Percentiles rank a stretch among this genome's conserved stretches.
phyloP scores from a whole-genome alignment of 2,797 vertebrate species.

The Neostethus bicornis region DNA sequence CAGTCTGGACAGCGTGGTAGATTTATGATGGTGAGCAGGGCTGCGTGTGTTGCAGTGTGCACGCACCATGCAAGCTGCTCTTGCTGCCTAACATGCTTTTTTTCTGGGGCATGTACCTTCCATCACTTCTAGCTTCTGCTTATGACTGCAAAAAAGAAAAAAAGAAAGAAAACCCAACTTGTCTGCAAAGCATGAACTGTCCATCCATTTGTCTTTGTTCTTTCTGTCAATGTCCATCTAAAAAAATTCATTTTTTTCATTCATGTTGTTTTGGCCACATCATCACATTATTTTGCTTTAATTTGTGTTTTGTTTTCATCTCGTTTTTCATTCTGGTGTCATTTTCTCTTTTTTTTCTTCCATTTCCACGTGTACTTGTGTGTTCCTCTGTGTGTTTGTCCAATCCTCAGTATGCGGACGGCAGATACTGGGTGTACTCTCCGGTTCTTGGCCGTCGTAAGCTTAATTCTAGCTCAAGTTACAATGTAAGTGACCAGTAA shows the following conservation, averaged over 20 bases:
- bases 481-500: constrained; percentile 74
- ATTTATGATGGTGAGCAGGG: constrained; percentile 78
- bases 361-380: constrained; percentile 10
- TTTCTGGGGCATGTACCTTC: constrained; percentile 37
- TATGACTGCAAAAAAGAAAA: constrained; percentile 33
- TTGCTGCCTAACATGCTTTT: constrained; percentile 26
- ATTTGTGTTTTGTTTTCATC: constrained; percentile 19
- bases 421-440: constrained; percentile 97
- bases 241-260: constrained; percentile 20
- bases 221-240: constrained; percentile 7
- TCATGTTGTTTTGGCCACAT: constrained; percentile 8
- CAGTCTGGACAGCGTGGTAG: constrained; percentile 80
- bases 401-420: constrained; percentile 89
- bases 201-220: constrained; percentile 41
- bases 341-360: constrained; percentile 11
- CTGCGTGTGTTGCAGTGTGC: constrained; percentile 42
- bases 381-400: constrained; percentile 42
- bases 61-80: constrained; percentile 28
- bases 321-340: not conserved
- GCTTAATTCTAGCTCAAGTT: constrained; percentile 77
- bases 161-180: constrained; percentile 21
- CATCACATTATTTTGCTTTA: constrained; percentile 5
- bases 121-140: constrained; percentile 25
- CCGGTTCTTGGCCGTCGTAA: constrained; percentile 86
- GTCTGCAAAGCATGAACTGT: constrained; percentile 50